Conservation (phyloP, 1,140 invertebrate species). For the Drosophila lacteicornis region DNA sequence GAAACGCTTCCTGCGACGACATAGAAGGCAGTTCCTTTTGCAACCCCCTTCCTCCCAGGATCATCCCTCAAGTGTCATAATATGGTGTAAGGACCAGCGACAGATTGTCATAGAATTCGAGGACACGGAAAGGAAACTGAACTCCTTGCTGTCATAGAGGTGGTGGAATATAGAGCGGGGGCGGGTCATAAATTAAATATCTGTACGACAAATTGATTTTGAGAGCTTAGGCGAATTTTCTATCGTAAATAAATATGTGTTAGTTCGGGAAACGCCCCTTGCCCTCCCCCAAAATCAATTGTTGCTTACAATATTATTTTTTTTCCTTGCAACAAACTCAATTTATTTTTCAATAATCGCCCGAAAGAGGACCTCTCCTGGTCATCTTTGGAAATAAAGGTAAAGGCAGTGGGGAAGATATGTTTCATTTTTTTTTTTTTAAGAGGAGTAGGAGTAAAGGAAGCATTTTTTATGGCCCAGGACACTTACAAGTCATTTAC, state of each 20-base stretch:
- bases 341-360: conserved; percentile 76
- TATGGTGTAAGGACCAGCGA: conserved; percentile 44
- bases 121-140: background rate
- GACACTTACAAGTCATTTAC: conserved; percentile 78
- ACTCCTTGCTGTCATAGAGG: background rate
- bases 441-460: background rate
- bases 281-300: conserved; percentile 27
- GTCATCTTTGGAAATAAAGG: conserved; percentile 46
- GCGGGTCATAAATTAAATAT: conserved; percentile 72
- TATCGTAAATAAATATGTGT: conserved; percentile 42
- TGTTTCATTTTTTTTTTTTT: background rate
- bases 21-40: background rate
- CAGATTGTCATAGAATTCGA: conserved; percentile 57
- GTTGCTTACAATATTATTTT: conserved; percentile 58
- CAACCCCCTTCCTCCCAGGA: background rate
- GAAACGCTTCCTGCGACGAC: background rate
- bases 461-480: conserved; percentile 7
- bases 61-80: conserved; percentile 56
- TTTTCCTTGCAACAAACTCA: conserved; percentile 57
- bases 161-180: background rate
- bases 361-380: conserved; percentile 14
- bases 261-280: conserved; percentile 13
- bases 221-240: conserved; percentile 41
- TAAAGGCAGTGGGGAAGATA: background rate
- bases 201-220: conserved; percentile 72